Evolutionary conservation across 2,888 invertebrate genomes (phyloP).

Genomic region (Laothoe populi): DNA sequence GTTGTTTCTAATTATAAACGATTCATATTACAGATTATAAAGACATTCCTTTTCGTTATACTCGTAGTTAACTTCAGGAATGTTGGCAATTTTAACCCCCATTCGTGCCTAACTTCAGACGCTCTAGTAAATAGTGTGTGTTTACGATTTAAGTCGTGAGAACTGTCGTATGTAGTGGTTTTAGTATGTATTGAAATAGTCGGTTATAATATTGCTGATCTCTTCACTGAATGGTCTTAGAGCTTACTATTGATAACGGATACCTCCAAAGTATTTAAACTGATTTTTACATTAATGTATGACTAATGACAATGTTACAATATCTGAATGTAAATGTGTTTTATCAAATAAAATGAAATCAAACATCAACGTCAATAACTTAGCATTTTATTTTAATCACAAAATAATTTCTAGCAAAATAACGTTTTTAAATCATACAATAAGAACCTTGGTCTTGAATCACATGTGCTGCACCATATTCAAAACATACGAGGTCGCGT

Average conservation of each 20-base stretch:
- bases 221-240: conserved; percentile 17
- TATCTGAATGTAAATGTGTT: background rate
- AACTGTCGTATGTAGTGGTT: background rate
- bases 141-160: background rate
- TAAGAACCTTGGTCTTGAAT: background rate
- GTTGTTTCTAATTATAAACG: too few relatives aligned
- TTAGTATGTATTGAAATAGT: background rate
- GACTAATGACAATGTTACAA: background rate
- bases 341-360: conserved; percentile 12
- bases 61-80: too few relatives aligned
- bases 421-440: conserved; percentile 33
- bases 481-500: background rate
- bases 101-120: background rate
- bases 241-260: conserved; percentile 5
- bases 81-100: too few relatives aligned
- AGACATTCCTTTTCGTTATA: too few relatives aligned
- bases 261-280: background rate
- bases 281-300: background rate
- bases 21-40: too few relatives aligned
- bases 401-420: conserved; percentile 52
- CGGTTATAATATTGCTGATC: conserved; percentile 12
- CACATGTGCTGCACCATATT: background rate
- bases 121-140: background rate
- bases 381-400: conserved; percentile 61
- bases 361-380: conserved; percentile 46